These are phyloP conservation scores for Nemotelus nigrinus DNA, from an alignment of 2,888 invertebrate species.

Conservation along the genomic window DNA sequence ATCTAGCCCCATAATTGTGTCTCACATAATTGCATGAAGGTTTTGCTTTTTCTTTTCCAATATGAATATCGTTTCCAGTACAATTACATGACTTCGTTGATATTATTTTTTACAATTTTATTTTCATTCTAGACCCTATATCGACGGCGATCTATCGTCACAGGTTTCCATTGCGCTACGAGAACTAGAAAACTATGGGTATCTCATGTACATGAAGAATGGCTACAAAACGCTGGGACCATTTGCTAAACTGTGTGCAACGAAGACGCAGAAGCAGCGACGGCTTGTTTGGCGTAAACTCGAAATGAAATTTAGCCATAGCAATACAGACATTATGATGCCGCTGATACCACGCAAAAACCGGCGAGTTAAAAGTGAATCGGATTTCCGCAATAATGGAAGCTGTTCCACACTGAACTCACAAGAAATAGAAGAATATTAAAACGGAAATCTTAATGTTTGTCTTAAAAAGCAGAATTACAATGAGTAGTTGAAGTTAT, in stretches of 20 bases:
- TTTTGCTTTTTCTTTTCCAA: too few species aligned
- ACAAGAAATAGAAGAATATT: slow-evolving; percentile 35
- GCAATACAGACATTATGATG: slow-evolving; percentile 42
- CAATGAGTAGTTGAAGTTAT: too few species aligned
- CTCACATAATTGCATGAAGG: too few species aligned
- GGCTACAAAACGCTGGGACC: slow-evolving; percentile 63
- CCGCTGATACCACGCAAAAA: slow-evolving; percentile 33
- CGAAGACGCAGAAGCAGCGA: slow-evolving; percentile 58
- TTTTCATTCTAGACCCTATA: slow-evolving; percentile 56
- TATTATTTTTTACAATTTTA: neutral
- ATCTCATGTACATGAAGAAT: slow-evolving; percentile 55
- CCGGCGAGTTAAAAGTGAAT: slow-evolving; percentile 40
- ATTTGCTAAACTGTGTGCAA: slow-evolving; percentile 59
- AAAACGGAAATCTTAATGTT: neutral
- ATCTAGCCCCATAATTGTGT: too few species aligned
- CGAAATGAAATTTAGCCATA: slow-evolving; percentile 45
- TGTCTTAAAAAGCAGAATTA: too few species aligned
- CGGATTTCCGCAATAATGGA: slow-evolving; percentile 32
- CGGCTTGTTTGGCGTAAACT: slow-evolving; percentile 56
- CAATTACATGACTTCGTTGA: neutral
- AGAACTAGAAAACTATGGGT: slow-evolving; percentile 58
- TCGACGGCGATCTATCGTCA: slow-evolving; percentile 60
- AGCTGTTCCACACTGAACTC: slow-evolving; percentile 36
- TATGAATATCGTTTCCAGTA: too few species aligned
- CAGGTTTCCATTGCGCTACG: slow-evolving; percentile 61